A percentile compares a stretch with the other conserved stretches of the same genome.
Evolutionary conservation across 2,113 vertebrate species (phyloP).

Genomic region (Pseudorectes ferrugineus): DNA sequence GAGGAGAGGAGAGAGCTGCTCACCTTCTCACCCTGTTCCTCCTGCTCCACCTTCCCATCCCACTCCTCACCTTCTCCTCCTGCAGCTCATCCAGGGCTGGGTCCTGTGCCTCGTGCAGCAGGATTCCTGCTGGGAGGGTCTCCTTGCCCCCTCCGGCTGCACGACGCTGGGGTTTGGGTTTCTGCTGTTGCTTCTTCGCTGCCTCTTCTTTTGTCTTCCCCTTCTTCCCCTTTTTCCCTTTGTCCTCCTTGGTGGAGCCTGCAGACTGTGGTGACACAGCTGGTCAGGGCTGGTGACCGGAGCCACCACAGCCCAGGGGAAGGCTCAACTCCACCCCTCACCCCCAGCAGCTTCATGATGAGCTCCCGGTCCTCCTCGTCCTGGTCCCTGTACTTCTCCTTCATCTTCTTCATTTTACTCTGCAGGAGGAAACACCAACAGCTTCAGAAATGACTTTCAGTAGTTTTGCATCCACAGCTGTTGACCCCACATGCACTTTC

Average conservation of each 20-base stretch:
- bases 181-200: constrained; percentile 74
- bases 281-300: not conserved
- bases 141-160: constrained; percentile 30
- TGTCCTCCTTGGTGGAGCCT: constrained; percentile 87
- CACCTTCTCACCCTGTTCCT: constrained; percentile 60
- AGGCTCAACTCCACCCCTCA: constrained; percentile 54
- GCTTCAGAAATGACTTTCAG: not conserved
- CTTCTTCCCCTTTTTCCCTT: constrained; percentile 86
- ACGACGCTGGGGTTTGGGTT: constrained; percentile 56
- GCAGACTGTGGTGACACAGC: constrained; percentile 76
- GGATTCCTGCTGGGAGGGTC: not conserved
- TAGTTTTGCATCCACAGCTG: not conserved
- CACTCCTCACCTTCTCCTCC: constrained; percentile 29
- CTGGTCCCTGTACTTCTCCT: constrained; percentile 98
- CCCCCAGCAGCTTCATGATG: constrained; percentile 94
- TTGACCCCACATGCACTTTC: accelerated
- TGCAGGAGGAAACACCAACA: constrained; percentile 47
- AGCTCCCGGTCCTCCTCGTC: constrained; percentile 96
- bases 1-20: not conserved
- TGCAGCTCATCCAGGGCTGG: constrained; percentile 67
- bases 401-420: constrained; percentile 99
- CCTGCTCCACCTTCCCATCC: constrained; percentile 71
- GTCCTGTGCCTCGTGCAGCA: constrained; percentile 58
- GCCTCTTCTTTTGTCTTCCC: constrained; percentile 83
- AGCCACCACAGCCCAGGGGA: not conserved